A percentile compares a stretch with the other conserved stretches of the same genome.
These are phyloP conservation scores for Buathra laborator DNA, from an alignment of 2,888 invertebrate genomes.

Conservation along the genomic window DNA sequence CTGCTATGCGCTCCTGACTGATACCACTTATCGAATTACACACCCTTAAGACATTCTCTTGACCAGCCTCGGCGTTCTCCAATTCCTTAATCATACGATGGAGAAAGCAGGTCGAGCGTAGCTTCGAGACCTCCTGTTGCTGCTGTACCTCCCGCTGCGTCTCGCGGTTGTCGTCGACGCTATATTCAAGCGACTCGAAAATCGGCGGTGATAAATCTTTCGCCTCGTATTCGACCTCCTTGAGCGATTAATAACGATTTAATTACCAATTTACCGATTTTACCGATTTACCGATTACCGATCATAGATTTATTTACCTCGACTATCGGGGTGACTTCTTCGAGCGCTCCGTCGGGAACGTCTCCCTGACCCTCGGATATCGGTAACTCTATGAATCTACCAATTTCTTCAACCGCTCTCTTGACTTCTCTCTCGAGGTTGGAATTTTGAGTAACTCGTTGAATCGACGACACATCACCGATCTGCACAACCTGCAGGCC, in stretches of 20 bases:
- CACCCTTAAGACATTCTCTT: constrained; percentile 45
- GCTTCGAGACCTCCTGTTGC: constrained; percentile 56
- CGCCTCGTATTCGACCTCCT: constrained; percentile 27
- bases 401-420: constrained; percentile 67
- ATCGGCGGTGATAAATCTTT: constrained; percentile 58
- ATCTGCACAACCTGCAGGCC: constrained; percentile 76
- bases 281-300: too few species aligned
- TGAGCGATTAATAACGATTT: too few species aligned
- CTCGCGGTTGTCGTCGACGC: neutral
- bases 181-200: constrained; percentile 42
- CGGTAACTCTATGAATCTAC: constrained; percentile 55
- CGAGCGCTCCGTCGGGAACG: constrained; percentile 46
- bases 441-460: constrained; percentile 39
- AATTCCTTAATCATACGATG: constrained; percentile 76
- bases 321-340: neutral
- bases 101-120: constrained; percentile 68
- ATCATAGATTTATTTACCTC: constrained; percentile 15
- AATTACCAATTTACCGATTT: neutral
- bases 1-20: constrained; percentile 62
- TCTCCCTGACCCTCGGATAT: constrained; percentile 76
- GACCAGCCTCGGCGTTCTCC: constrained; percentile 64
- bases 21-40: constrained; percentile 57
- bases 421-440: constrained; percentile 73
- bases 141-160: constrained; percentile 49
- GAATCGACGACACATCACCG: constrained; percentile 71